Evolutionary conservation across 2,113 vertebrate species (phyloP).

Genomic region (Campylomormyrus tamandua): DNA sequence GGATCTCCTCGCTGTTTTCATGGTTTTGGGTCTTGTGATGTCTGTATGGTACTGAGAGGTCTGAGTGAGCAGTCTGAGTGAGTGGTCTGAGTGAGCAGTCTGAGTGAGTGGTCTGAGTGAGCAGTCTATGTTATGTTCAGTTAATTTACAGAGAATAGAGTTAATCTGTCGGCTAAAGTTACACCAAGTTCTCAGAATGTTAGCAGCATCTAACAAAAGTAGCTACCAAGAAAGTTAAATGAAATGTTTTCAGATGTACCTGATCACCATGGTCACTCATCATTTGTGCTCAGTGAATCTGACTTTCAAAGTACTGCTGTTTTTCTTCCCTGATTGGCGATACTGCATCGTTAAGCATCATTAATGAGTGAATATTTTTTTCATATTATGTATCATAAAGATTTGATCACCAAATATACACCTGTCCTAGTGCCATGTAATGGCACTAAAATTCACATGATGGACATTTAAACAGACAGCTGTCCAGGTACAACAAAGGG

Average conservation of each 20-base stretch:
- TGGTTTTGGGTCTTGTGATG: neutral
- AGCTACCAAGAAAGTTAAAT: neutral
- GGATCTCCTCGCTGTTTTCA: neutral
- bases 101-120: neutral
- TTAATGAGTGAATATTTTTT: neutral
- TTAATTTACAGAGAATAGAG: neutral
- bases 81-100: too few species aligned
- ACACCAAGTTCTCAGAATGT: neutral
- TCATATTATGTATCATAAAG: neutral
- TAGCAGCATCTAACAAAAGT: neutral
- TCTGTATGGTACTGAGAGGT: neutral
- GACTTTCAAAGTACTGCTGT: neutral
- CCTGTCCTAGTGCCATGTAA: neutral
- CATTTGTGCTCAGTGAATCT: neutral
- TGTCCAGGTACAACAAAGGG: constrained; percentile 48
- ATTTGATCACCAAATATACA: neutral
- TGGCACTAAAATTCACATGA: neutral
- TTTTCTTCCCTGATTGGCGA: neutral
- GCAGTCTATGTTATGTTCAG: neutral
- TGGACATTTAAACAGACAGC: constrained; percentile 16
- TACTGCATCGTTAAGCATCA: neutral
- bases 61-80: neutral
- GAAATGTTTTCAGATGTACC: neutral
- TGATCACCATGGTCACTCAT: neutral
- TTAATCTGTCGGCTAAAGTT: neutral